phyloP scores from a whole-genome alignment of 2,113 vertebrate genomes.

The Brachypteracias leptosomus region DNA sequence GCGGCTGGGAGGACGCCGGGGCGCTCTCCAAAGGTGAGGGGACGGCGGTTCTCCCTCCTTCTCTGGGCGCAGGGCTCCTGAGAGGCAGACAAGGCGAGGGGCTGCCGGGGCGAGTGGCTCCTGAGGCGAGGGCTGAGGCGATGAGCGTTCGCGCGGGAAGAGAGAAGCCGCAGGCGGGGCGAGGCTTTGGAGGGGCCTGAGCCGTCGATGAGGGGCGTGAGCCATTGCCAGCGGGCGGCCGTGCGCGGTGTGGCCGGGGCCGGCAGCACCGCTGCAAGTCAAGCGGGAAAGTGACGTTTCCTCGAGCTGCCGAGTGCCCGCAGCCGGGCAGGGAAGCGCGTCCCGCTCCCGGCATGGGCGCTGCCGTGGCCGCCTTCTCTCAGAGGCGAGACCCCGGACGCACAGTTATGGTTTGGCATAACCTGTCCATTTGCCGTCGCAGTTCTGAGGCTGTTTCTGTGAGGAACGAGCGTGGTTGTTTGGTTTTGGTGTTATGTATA shows the following conservation, averaged over 20 bases:
- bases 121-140: no score
- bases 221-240: no score
- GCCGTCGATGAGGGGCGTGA: no score
- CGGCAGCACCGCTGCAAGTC: no score
- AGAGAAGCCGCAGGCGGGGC: no score
- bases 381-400: not conserved
- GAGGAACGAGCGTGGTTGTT: not conserved
- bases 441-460: not conserved
- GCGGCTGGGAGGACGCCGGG: not conserved
- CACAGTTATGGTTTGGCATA: not conserved
- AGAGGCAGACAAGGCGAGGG: no score
- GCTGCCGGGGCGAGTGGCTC: rapidly evolving
- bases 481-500: no score
- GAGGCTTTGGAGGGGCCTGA: no score
- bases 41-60: not conserved
- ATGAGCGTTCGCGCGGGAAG: not conserved
- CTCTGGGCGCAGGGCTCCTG: no score
- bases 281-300: not conserved
- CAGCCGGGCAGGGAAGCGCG: not conserved
- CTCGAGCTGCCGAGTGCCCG: not conserved
- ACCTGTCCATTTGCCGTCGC: not conserved
- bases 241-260: not conserved
- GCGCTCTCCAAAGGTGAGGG: not conserved
- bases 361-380: not conserved
- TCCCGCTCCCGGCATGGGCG: not conserved